These are phyloP conservation scores for Steinernema scapterisci DNA, from an alignment of 2,888 invertebrate species.

Conservation along the genomic window DNA sequence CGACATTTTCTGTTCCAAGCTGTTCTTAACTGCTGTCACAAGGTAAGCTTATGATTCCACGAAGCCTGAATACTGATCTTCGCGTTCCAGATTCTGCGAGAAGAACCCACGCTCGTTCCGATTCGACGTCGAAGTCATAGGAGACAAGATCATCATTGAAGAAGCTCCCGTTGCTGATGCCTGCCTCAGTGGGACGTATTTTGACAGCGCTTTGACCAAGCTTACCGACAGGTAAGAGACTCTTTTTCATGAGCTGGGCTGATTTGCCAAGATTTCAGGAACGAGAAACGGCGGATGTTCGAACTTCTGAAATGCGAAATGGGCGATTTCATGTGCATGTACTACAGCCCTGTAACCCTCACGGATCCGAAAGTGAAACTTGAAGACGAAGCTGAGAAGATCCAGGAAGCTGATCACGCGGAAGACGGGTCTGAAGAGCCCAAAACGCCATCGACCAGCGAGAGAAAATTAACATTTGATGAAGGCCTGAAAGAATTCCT, in stretches of 20 bases:
- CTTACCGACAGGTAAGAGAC: neutral
- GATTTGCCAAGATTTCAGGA: neutral
- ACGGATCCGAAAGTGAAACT: neutral
- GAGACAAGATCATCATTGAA: neutral
- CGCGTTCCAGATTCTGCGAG: slow-evolving; percentile 4
- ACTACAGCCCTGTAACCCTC: slow-evolving; percentile 8
- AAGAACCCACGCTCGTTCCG: slow-evolving; percentile 4
- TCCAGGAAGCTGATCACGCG: neutral
- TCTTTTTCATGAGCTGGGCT: neutral
- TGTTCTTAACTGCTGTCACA: neutral
- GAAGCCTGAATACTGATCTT: neutral
- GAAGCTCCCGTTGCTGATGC: slow-evolving; percentile 18
- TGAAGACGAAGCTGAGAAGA: neutral
- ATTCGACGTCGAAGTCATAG: slow-evolving; percentile 9
- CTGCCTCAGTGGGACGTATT: neutral
- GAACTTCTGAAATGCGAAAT: slow-evolving; percentile 10
- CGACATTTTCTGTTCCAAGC: neutral
- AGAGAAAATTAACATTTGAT: neutral
- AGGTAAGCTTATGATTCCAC: neutral
- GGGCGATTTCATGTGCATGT: slow-evolving; percentile 13
- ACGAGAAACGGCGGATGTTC: neutral
- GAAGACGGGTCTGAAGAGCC: no score
- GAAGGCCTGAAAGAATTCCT: neutral
- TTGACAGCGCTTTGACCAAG: neutral
- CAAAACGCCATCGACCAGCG: no score